phyloP scores from a whole-genome alignment of 2,888 invertebrate species.

The Drosophila borealis region DNA sequence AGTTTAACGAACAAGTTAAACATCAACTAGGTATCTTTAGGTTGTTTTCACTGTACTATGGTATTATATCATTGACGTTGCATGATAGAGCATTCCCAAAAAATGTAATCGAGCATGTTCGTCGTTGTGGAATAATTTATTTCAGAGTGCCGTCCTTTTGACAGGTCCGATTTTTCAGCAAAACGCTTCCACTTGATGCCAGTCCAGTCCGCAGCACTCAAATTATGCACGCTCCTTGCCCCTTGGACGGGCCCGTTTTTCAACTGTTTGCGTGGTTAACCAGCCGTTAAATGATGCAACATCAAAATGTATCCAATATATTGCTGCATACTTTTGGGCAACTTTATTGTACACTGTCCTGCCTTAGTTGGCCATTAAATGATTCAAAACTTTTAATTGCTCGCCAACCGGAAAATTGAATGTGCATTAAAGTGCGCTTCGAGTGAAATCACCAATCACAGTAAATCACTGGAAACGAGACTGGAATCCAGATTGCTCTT shows the following conservation, averaged over 20 bases:
- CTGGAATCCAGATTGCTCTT: slow-evolving; percentile 30
- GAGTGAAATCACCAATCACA: slow-evolving; percentile 52
- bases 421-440: slow-evolving; percentile 54
- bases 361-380: slow-evolving; percentile 32
- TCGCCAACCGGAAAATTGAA: slow-evolving; percentile 46
- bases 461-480: slow-evolving; percentile 37
- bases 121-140: slow-evolving; percentile 54
- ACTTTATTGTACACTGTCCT: slow-evolving; percentile 1
- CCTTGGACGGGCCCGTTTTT: slow-evolving; percentile 43
- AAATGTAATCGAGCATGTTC: slow-evolving; percentile 46
- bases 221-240: slow-evolving; percentile 45
- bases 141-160: slow-evolving; percentile 24
- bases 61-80: slow-evolving; percentile 17
- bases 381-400: slow-evolving; percentile 70
- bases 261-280: slow-evolving; percentile 70
- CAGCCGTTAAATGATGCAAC: slow-evolving; percentile 72
- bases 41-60: slow-evolving; percentile 10
- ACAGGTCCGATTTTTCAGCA: slow-evolving; percentile 39
- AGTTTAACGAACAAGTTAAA: slow-evolving; percentile 6
- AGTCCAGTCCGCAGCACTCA: slow-evolving; percentile 40
- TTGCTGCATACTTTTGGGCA: slow-evolving; percentile 38
- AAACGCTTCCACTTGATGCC: slow-evolving; percentile 41
- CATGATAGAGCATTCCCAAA: slow-evolving; percentile 1
- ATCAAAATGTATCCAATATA: slow-evolving; percentile 44
- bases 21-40: slow-evolving; percentile 15